Evolutionary conservation across 2,113 vertebrate genomes (phyloP).

Genomic region (Megaptera novaeangliae): DNA sequence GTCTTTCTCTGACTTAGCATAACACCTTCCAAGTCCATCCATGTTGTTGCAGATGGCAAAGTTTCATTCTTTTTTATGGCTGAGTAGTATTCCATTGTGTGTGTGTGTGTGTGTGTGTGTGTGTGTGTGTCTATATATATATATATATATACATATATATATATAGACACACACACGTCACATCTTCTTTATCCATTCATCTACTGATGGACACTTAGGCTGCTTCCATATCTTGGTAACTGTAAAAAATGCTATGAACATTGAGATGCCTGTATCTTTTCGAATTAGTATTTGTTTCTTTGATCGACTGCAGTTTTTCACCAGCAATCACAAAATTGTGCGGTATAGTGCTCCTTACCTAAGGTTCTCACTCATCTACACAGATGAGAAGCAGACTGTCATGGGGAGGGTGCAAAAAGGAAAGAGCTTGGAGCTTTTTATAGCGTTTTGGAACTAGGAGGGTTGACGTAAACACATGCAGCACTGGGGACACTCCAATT

Average conservation of each 20-base stretch:
- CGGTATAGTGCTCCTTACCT: accelerated
- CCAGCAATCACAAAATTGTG: accelerated
- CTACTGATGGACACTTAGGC: too few relatives aligned
- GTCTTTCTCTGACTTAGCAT: neutral
- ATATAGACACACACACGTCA: too few relatives aligned
- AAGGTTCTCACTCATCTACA: too few relatives aligned
- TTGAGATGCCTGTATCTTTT: too few relatives aligned
- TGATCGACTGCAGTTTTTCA: accelerated
- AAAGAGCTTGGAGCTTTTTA: neutral
- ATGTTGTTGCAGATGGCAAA: neutral
- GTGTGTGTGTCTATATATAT: too few relatives aligned
- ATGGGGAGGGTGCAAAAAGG: neutral
- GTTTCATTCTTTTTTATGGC: neutral
- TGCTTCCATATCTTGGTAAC: too few relatives aligned
- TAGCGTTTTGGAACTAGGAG: neutral
- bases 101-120: too few relatives aligned
- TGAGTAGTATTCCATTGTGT: neutral
- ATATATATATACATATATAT: too few relatives aligned
- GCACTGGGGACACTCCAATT: too few relatives aligned
- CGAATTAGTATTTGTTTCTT: too few relatives aligned
- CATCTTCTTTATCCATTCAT: too few relatives aligned
- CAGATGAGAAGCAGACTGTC: neutral
- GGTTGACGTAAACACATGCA: neutral
- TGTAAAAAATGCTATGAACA: too few relatives aligned
- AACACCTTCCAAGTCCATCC: neutral